These are phyloP conservation scores for Drosophila pruinosa DNA, from an alignment of 1,140 invertebrate species.

Conservation along the genomic window DNA sequence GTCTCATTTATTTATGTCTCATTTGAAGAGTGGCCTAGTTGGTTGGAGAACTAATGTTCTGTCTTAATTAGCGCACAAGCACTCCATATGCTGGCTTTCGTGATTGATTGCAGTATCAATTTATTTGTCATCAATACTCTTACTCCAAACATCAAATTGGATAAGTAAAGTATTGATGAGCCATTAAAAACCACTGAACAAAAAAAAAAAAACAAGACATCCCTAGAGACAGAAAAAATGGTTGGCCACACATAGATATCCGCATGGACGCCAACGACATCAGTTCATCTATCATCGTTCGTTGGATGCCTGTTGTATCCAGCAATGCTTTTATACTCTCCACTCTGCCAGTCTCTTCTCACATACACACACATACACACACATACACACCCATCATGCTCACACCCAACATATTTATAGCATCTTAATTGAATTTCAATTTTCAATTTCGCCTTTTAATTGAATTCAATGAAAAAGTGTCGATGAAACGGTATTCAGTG, in stretches of 20 bases:
- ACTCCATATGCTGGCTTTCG: slow-evolving; percentile 35
- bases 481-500: slow-evolving; percentile 73
- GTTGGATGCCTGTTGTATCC: slow-evolving; percentile 34
- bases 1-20: neutral
- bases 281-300: slow-evolving; percentile 71
- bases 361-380: too few species aligned
- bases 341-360: neutral
- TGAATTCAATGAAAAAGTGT: slow-evolving; percentile 81
- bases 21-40: neutral
- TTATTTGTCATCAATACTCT: slow-evolving; percentile 66
- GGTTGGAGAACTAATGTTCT: slow-evolving; percentile 1
- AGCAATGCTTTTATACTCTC: slow-evolving; percentile 47
- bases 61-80: slow-evolving; percentile 46
- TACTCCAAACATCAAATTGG: slow-evolving; percentile 39
- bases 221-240: neutral
- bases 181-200: slow-evolving; percentile 42
- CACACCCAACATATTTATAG: slow-evolving; percentile 65
- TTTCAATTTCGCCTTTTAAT: slow-evolving; percentile 80
- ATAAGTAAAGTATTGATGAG: slow-evolving; percentile 55
- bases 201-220: slow-evolving; percentile 5
- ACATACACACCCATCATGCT: slow-evolving; percentile 3
- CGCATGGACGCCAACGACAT: slow-evolving; percentile 6
- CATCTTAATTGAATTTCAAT: slow-evolving; percentile 80
- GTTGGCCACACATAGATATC: slow-evolving; percentile 4
- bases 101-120: slow-evolving; percentile 68